Evolutionary conservation across 2,888 invertebrate species (phyloP), one percentile per base, ranked within the genome.

Genomic region (Agrochola litura): DNA sequence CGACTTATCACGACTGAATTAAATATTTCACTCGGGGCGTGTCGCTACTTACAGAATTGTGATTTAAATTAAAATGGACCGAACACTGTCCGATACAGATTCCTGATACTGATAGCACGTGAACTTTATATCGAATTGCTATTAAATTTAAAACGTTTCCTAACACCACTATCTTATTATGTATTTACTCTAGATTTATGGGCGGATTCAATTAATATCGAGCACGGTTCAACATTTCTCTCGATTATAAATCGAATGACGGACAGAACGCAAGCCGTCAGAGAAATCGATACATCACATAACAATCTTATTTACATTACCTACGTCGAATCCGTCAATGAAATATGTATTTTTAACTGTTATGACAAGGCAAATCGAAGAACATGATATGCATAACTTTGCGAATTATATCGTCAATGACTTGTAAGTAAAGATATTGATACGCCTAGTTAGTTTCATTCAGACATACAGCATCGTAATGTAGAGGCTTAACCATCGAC

Each of bases 1-100:
- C 92, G 91, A 90, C 91, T 94, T 93, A 93, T 93, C 93, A 93
- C 93, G 93, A 94, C 91, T 90, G 84, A 87, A 90, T 89, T 89
- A 88, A 89, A 89, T 89, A 90, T 89, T 90, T 90, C 81, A 89
- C 90, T 88, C 74, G 77, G 88, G 92, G 93, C 91, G 90, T 90
- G 90, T 83, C 85, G 77, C 85, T 86, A 73, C 83, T 79, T 81
- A 74, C 76, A 84, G 80, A 81, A 84, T 79, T 82, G 84, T 82
- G 77, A 70, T 75, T 81, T 84, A 81, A 85, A 85, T 88, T 88
- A 89, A 88, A 88, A 85, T 87, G 43, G 73, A 70, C 66, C 73
- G 79, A 82, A 87, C 83, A 70, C 69, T 75, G 75, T 69, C 73
- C 78, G 86, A 86, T 88, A 82, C 68, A 83, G 89, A 89, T 91